Evolutionary conservation across 1,140 invertebrate species (phyloP).

Genomic region (Apis laboriosa): DNA sequence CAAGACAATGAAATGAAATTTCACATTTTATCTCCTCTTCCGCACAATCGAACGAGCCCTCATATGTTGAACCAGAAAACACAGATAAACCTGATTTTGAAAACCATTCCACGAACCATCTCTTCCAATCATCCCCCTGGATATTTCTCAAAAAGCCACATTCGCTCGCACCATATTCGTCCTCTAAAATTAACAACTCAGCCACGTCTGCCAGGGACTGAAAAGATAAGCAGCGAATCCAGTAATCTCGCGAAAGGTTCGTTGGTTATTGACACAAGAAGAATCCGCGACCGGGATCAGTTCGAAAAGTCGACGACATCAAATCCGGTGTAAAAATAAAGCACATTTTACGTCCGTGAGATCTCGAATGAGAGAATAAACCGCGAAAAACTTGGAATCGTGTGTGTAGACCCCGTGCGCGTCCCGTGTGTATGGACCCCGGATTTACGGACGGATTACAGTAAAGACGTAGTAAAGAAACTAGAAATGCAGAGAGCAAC

Average conservation of each 20-base stretch:
- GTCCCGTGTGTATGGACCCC: not conserved
- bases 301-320: conserved; percentile 62
- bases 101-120: not conserved
- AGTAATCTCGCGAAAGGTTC: not conserved
- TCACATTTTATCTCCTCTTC: not conserved
- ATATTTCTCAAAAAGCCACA: not conserved
- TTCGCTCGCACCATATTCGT: not conserved
- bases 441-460: conserved; percentile 48
- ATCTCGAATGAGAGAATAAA: conserved; percentile 49
- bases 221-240: conserved; percentile 27
- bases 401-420: conserved; percentile 3
- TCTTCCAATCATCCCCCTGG: not conserved
- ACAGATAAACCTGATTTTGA: not conserved
- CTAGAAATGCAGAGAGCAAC: not conserved
- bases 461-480: conserved; percentile 38
- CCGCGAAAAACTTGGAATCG: conserved; percentile 4
- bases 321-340: conserved; percentile 77
- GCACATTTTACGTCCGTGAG: conserved; percentile 68
- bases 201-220: not conserved
- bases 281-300: conserved; percentile 29
- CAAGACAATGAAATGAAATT: not conserved
- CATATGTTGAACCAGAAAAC: conserved; percentile 6
- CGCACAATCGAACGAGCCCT: not conserved
- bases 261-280: conserved; percentile 55
- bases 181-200: conserved; percentile 18